Evolutionary conservation across 2,888 invertebrate genomes (phyloP).

Genomic region (Athalia circularis): DNA sequence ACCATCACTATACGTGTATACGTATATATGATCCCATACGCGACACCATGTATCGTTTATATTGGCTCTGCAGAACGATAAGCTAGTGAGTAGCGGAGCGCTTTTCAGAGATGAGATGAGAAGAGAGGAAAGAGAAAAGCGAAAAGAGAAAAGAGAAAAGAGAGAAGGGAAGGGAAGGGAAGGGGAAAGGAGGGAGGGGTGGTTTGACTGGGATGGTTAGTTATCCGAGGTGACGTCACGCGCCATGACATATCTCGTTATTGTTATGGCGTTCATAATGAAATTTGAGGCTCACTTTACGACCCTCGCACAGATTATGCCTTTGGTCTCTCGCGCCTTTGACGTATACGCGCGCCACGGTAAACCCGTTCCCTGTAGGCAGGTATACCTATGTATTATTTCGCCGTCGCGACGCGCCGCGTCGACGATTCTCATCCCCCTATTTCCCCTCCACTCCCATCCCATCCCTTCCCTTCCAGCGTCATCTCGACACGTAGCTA

Average conservation of each 20-base stretch:
- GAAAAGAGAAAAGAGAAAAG: neutral
- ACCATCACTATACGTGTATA: neutral
- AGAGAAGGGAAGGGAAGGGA: neutral
- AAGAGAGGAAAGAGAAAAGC: neutral
- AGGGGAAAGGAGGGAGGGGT: neutral
- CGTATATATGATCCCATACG: neutral
- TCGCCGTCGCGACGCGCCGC: too few species aligned
- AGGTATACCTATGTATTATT: too few species aligned
- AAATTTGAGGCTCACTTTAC: conserved; percentile 1
- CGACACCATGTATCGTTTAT: conserved; percentile 8
- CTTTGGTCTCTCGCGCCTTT: neutral
- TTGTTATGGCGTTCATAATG: conserved; percentile 6
- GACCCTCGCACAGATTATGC: neutral
- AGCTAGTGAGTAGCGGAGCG: conserved; percentile 15
- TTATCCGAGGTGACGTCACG: conserved; percentile 1
- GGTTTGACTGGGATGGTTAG: neutral
- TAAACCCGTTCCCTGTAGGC: too few species aligned
- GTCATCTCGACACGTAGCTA: too few species aligned
- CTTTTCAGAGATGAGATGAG: conserved; percentile 2
- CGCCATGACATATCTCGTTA: neutral
- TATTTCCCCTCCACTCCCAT: too few species aligned
- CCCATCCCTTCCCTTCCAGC: too few species aligned
- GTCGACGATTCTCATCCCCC: too few species aligned
- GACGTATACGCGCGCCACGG: neutral
- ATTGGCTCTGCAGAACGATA: conserved; percentile 3